These are phyloP conservation scores for Platalea minor DNA, from an alignment of 2,797 vertebrate species.

Conservation along the genomic window DNA sequence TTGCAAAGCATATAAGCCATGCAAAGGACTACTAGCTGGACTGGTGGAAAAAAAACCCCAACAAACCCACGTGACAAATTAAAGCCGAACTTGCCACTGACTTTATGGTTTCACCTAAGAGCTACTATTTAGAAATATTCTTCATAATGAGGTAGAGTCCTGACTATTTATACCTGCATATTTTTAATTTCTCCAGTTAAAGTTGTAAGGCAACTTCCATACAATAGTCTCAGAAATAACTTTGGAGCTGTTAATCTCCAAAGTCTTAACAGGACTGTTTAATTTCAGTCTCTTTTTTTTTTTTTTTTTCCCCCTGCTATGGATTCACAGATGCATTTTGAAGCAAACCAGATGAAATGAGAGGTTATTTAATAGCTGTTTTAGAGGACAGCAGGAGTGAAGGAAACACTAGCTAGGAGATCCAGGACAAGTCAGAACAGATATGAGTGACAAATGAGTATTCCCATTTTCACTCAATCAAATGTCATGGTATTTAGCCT, in stretches of 20 bases:
- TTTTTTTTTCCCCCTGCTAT: background rate
- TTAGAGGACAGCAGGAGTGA: background rate
- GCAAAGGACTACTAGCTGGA: background rate
- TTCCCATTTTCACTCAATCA: background rate
- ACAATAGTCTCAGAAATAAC: background rate
- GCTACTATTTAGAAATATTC: background rate
- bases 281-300: background rate
- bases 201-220: background rate
- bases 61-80: background rate
- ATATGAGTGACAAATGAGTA: background rate
- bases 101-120: background rate
- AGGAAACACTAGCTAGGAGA: background rate
- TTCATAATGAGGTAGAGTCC: background rate
- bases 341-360: background rate
- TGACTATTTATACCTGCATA: background rate
- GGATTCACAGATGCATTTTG: background rate
- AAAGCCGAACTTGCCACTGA: background rate
- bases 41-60: rapidly evolving
- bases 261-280: background rate
- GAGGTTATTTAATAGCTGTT: background rate
- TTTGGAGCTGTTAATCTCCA: background rate
- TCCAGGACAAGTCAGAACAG: background rate
- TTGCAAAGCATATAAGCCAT: background rate
- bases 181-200: background rate
- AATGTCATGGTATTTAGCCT: background rate